Evolutionary conservation across 2,113 vertebrate species (phyloP), one percentile per base, ranked within the genome.

Genomic region (Malurus melanocephalus): DNA sequence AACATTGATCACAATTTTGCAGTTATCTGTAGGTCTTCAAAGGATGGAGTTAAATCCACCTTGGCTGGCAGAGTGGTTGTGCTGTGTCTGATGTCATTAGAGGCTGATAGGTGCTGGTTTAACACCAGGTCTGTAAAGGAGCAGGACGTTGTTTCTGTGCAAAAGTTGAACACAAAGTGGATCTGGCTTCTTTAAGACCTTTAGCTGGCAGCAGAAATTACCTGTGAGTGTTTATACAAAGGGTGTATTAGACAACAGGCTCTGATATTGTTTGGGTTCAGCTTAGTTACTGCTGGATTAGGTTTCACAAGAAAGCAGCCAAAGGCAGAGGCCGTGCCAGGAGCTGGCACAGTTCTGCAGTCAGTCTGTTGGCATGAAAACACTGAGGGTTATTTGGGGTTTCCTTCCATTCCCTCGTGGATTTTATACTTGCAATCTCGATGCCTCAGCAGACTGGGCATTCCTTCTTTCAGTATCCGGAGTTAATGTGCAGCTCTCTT

Each of bases 71-170:
- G 64, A n/a, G 24, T 0, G 0, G 10, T 48, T 57, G 53, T 57
- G 69, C 48, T 45, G 18, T 3, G 0, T 20, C 35, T 88, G 66
- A 19, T 3, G 1, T 8, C 12, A 2, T 0, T 6, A 24, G 26
- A 42, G 40, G 42, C 45, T 64, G 19, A 3, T 7, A 14, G 49
- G 57, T 59, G 74, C 17, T 51, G 46, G 6, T 78, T 18, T 46
- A 8, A 24, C 10, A 13, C 13, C 7, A 2, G 9, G 3, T 26
- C 55, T 76, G 53, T 20, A 1, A 23, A 69, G 52, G 55, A 65
- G 3, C 46, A 18, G n/a, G n/a, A 3, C 3, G 2, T 20, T 43
- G 35, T 56, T 77, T 57, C 60, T 55, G 15, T n/a, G 5, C 0
- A 0, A 60, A 49, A 16, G 20, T 7, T 72, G 49, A 26, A 38